These are phyloP conservation scores for Conopomorpha cramerella DNA, from an alignment of 1,140 invertebrate genomes.

Conservation along the genomic window DNA sequence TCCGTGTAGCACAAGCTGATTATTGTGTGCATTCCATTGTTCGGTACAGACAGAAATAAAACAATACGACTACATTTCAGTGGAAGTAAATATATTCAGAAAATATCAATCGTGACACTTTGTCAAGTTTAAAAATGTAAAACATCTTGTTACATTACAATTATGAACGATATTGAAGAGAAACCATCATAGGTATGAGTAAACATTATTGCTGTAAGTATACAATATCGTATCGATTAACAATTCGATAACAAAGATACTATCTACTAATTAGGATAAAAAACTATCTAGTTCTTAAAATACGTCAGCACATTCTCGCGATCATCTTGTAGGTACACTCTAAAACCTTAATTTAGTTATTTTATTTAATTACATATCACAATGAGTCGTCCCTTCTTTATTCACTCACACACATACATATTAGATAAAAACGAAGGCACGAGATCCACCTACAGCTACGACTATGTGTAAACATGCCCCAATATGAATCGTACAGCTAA, in stretches of 20 bases:
- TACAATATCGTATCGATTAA: conserved; percentile 54
- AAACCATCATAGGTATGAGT: too few species aligned
- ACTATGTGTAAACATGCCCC: conserved; percentile 44
- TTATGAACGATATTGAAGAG: too few species aligned
- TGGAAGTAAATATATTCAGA: conserved; percentile 60
- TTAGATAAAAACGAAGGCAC: conserved; percentile 51
- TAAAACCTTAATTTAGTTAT: conserved; percentile 59
- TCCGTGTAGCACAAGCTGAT: too few species aligned
- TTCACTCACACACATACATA: conserved; percentile 36
- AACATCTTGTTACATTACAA: too few species aligned
- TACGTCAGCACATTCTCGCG: conserved; percentile 39
- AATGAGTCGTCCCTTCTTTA: conserved; percentile 52
- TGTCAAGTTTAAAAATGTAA: conserved; percentile 45
- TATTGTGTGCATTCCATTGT: too few species aligned
- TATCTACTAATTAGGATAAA: too few species aligned
- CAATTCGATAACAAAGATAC: conserved; percentile 48
- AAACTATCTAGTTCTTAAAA: conserved; percentile 41
- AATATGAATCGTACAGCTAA: conserved; percentile 44
- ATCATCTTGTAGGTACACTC: conserved; percentile 43
- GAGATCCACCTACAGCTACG: conserved; percentile 50
- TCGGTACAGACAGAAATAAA: conserved; percentile 22
- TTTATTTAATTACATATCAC: conserved; percentile 61
- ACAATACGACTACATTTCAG: conserved; percentile 25
- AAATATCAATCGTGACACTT: conserved; percentile 52
- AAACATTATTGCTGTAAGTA: conserved; percentile 57